Conservation (phyloP, 1,140 invertebrate genomes). For the Drosophila bocki region DNA sequence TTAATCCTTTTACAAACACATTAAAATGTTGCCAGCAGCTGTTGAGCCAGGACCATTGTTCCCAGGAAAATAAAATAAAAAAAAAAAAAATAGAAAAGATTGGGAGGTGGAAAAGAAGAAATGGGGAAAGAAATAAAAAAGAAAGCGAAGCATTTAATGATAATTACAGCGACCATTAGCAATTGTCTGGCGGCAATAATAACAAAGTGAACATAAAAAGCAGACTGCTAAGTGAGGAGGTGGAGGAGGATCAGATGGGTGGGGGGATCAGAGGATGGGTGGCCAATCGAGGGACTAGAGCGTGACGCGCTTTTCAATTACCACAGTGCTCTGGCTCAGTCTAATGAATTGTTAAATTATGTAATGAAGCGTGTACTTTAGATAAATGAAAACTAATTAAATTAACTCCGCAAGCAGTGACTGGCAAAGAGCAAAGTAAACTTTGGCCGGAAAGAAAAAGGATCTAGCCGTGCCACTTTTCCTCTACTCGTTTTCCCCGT, state of each 20-base stretch:
- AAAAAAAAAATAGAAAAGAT: constrained; percentile 9
- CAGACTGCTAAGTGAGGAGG: constrained; percentile 35
- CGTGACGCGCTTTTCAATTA: constrained; percentile 74
- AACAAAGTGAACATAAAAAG: constrained; percentile 65
- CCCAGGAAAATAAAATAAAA: constrained; percentile 9
- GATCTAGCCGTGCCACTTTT: constrained; percentile 4
- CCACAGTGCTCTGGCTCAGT: constrained; percentile 56
- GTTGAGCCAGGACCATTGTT: constrained; percentile 41
- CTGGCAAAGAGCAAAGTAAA: constrained; percentile 44
- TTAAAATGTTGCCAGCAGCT: constrained; percentile 56
- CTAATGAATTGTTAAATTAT: constrained; percentile 78
- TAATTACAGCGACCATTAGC: constrained; percentile 76
- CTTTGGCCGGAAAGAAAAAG: constrained; percentile 43
- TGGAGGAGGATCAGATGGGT: constrained; percentile 3
- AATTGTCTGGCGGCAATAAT: constrained; percentile 75
- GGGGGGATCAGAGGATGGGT: neutral
- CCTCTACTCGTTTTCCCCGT: neutral
- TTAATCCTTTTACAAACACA: constrained; percentile 62
- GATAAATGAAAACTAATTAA: constrained; percentile 79
- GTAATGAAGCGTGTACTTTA: constrained; percentile 77
- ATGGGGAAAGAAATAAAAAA: constrained; percentile 23
- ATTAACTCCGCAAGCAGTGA: constrained; percentile 52
- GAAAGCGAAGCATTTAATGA: constrained; percentile 66
- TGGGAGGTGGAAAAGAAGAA: constrained; percentile 14
- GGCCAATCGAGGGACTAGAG: constrained; percentile 42